phyloP scores from a whole-genome alignment of 1,140 invertebrate species.

The Eurosta solidaginis region DNA sequence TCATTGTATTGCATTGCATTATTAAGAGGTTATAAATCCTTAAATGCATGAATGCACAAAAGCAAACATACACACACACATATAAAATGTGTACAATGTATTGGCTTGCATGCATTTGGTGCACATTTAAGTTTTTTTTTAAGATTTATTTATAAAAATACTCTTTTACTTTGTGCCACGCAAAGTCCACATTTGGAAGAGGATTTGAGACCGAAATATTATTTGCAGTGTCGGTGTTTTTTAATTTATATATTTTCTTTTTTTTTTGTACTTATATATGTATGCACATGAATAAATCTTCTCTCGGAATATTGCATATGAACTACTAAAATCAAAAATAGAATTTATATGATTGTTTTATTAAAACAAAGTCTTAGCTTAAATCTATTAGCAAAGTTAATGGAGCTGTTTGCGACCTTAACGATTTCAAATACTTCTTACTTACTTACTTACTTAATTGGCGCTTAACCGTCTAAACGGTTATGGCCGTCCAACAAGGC shows the following conservation, averaged over 20 bases:
- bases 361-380: slow-evolving; percentile 10
- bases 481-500: no score
- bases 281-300: neutral
- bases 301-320: neutral
- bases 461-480: no score
- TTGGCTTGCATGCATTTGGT: neutral
- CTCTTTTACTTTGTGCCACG: neutral
- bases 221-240: neutral
- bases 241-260: neutral
- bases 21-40: slow-evolving; percentile 26
- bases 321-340: neutral
- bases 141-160: neutral
- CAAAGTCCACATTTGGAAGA: neutral
- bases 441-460: neutral
- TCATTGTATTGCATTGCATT: slow-evolving; percentile 17
- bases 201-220: neutral
- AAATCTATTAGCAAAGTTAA: neutral
- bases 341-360: neutral
- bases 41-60: no score
- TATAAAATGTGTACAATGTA: neutral
- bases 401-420: neutral
- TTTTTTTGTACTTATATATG: no score
- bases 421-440: neutral
- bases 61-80: neutral
- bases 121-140: neutral